These are phyloP conservation scores for Kuschelorhynchus macadamiae DNA, from an alignment of 2,888 invertebrate genomes.

Conservation along the genomic window DNA sequence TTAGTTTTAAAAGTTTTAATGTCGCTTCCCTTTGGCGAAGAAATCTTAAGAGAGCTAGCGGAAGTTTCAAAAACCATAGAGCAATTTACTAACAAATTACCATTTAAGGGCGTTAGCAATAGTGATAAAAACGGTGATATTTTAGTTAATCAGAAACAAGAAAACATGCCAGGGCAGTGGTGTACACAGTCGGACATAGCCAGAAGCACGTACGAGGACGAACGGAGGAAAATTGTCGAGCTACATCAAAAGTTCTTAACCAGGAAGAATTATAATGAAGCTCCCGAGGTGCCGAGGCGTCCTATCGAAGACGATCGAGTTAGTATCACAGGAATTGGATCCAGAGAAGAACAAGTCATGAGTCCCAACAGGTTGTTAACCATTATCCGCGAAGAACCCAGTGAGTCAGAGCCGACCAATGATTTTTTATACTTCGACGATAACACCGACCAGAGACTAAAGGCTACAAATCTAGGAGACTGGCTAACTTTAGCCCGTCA, in stretches of 20 bases:
- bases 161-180: conserved; percentile 73
- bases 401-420: conserved; percentile 32
- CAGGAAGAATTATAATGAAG: conserved; percentile 66
- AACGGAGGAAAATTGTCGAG: conserved; percentile 77
- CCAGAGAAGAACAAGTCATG: conserved; percentile 24
- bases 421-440: conserved; percentile 50
- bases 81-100: conserved; percentile 54
- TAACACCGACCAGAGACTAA: conserved; percentile 55
- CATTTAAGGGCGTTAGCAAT: conserved; percentile 35
- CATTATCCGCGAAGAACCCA: conserved; percentile 72
- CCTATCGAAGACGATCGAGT: conserved; percentile 38
- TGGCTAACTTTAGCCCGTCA: conserved; percentile 70
- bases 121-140: conserved; percentile 39
- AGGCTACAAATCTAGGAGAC: conserved; percentile 68
- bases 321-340: conserved; percentile 34
- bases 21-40: conserved; percentile 78
- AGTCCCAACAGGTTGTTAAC: conserved; percentile 73
- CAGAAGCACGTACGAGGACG: conserved; percentile 72
- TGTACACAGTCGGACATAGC: conserved; percentile 72
- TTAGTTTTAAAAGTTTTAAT: conserved; percentile 77
- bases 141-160: conserved; percentile 24
- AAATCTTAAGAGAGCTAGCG: conserved; percentile 79
- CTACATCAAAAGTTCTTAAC: conserved; percentile 80
- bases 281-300: neutral
- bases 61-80: conserved; percentile 72